Base-by-base conservation (phyloP, 2,888 invertebrate genomes). In the Gisinianus flammeolus region DNA sequence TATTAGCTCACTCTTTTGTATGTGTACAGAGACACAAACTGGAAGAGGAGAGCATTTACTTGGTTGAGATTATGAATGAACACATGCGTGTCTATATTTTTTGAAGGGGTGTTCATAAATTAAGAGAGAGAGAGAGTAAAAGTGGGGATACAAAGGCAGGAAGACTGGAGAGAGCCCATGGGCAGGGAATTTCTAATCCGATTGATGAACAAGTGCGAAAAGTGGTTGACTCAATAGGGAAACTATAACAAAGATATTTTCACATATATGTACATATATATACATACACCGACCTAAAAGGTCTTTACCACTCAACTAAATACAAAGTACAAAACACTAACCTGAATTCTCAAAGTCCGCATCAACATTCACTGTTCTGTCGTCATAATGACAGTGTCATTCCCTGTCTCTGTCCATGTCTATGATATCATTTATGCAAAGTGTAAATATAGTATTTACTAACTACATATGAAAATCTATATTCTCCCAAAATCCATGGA, bases 201-300 rank as follows among this genome's bases (percentile, higher is more conserved):
- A 80, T 80, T 80, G 79, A 77, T 62, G 72, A 70, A 69, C 77
- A 80, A 80, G 80, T 80, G 80, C 70, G 80, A 80, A 79, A 80
- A 76, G 68, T 74, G 80, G 72, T 68, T 30, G 30, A 70, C 73
- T 77, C 79, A 77, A 74, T 77, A 31, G 69, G 58, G 24, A 33
- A 19, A 26, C 26, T 2, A 44, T 8, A 70, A 52, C 33, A 12
- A 33, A 35, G 68, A 68, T 68, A 35, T 68, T 68, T 68, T 22
- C 68, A 68, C 68, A 19, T 22, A 66, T 35, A 66, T 31, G 66
- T 30, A 16, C 31, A 31, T 66, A 56, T 19, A 56, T 12, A 56
- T 56, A 8, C 19, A 56, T 56, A 4, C 56, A 4, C n/a, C 56
- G 10, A 19, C 56, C 56, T 56, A 8, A 12, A 35, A 35, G n/a